Conservation (phyloP, 2,888 invertebrate species). For the Cistogaster globosa region DNA sequence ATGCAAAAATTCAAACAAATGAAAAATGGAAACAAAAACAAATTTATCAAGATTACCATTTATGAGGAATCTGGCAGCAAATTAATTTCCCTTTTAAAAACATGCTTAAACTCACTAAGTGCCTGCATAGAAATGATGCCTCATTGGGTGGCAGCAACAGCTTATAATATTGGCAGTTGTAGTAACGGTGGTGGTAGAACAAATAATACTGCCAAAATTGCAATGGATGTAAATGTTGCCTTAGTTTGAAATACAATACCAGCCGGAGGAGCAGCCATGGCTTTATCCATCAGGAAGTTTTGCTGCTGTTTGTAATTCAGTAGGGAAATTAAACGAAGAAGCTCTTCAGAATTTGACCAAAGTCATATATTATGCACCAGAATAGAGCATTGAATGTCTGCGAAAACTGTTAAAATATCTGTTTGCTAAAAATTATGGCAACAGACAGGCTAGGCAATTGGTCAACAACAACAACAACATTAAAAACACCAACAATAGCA, state of each 20-base stretch:
- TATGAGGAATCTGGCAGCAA: constrained; percentile 90
- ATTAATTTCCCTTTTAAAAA: constrained; percentile 84
- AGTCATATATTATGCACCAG: constrained; percentile 87
- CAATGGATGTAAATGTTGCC: constrained; percentile 68
- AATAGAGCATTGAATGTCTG: constrained; percentile 88
- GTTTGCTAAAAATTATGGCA: constrained; percentile 87
- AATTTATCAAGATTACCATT: constrained; percentile 87
- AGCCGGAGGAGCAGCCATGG: constrained; percentile 46
- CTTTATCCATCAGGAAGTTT: constrained; percentile 34
- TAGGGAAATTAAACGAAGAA: constrained; percentile 86
- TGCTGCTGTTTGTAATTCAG: constrained; percentile 65
- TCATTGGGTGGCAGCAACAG: constrained; percentile 70
- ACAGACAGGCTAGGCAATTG: constrained; percentile 75
- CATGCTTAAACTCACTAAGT: constrained; percentile 80
- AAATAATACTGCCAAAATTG: constrained; percentile 65
- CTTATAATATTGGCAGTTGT: constrained; percentile 39
- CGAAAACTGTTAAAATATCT: constrained; percentile 89
- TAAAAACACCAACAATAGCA: constrained; percentile 70
- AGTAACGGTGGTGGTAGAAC: constrained; percentile 29
- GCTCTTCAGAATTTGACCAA: constrained; percentile 88
- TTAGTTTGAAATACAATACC: too few species aligned
- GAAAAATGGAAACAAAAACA: constrained; percentile 44
- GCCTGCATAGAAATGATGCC: constrained; percentile 79
- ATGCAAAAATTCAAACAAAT: background rate
- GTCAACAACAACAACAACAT: background rate